Conservation (phyloP, 1,140 invertebrate species). For the Aphelenchoides fujianensis region DNA sequence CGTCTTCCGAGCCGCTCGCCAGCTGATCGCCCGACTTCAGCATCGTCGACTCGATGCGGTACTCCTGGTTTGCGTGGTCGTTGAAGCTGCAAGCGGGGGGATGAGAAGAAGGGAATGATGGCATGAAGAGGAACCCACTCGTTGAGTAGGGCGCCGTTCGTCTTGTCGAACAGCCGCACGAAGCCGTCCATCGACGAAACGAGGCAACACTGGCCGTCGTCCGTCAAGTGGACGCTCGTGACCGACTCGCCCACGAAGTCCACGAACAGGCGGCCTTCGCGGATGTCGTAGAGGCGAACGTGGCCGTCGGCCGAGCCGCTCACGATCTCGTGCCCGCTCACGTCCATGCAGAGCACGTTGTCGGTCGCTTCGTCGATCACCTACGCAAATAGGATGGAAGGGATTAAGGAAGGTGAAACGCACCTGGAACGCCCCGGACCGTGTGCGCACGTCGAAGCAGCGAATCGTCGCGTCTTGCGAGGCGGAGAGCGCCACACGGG, state of each 20-base stretch:
- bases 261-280: constrained; percentile 43
- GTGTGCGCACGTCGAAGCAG: constrained; percentile 41
- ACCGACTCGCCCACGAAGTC: constrained; percentile 44
- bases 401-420: not conserved
- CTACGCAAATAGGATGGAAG: constrained; percentile 15
- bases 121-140: constrained; percentile 48
- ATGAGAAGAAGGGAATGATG: not conserved
- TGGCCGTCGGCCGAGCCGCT: constrained; percentile 46
- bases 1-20: constrained; percentile 45
- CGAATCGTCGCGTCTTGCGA: constrained; percentile 43
- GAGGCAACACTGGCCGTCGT: constrained; percentile 46
- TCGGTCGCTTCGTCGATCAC: constrained; percentile 45
- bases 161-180: constrained; percentile 39
- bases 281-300: constrained; percentile 39
- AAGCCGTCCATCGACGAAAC: constrained; percentile 29
- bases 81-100: constrained; percentile 33
- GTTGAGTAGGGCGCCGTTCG: constrained; percentile 39
- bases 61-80: constrained; percentile 39
- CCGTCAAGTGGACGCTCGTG: constrained; percentile 41
- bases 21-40: constrained; percentile 42
- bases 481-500: constrained; percentile 42
- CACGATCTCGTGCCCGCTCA: constrained; percentile 34
- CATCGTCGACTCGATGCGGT: constrained; percentile 40
- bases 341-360: constrained; percentile 43
- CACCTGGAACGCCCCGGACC: constrained; percentile 46